Evolutionary conservation across 2,113 vertebrate species (phyloP), one percentile per base, ranked within the genome.

Genomic region (Pangasianodon hypophthalmus): DNA sequence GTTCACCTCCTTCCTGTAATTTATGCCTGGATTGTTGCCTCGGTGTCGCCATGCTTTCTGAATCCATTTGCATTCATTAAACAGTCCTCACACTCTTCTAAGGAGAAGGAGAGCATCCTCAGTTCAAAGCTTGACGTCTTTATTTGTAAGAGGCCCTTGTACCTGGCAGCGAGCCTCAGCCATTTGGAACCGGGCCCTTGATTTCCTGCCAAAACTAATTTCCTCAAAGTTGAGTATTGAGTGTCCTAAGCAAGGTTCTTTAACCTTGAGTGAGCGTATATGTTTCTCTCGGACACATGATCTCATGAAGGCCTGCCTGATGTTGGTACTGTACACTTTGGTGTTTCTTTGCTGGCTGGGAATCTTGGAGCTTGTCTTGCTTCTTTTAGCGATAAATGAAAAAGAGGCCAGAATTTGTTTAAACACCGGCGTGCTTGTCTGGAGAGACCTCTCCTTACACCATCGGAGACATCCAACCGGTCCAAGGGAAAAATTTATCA

Each of bases 61-160:
- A 92, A 87, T 77, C 62, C 79, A 90, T 91, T 90, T 90, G 79
- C 71, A 89, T 82, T 85, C 37, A 87, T 89, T 90, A 91, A 37
- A 29, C 32, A 0, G 64, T 84, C 86, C 75, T 16, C 26, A 79
- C 56, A 32, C 81, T 21, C 26, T 50, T 50, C 81, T 2, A 11
- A 11, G 24, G 21, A 26, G 56, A 4, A 46, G 24, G 37, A 83
- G 16, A 41, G 54, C 32, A 21, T 58, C 54, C 32, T 83, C 32
- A 10, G 13, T 90, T 85, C 89, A 88, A 10, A 87, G 85, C 50
- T 64, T 73, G 84, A 87, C 83, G 81, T 91, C 89, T 88, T 80
- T 85, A 89, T 91, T 86, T 90, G 60, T 60, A 32, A 18, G 44
- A 82, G 62, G 44, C 64, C 50, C 19, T 21, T 41, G 56, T 67